phyloP scores from a whole-genome alignment of 2,888 invertebrate species.

The Choreutis nemorana region DNA sequence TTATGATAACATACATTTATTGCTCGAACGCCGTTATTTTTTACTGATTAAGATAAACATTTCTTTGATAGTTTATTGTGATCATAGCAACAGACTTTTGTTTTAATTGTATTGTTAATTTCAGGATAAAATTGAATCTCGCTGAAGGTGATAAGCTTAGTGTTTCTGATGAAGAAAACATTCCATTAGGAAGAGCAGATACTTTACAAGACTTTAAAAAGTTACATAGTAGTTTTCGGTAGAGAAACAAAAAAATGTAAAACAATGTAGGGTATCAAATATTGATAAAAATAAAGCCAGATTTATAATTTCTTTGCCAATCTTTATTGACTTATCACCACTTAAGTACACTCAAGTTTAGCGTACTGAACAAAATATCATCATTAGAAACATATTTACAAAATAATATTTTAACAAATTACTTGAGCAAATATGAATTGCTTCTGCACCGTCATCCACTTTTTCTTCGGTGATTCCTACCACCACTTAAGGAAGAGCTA shows the following conservation, averaged over 20 bases:
- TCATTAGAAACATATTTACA: background rate
- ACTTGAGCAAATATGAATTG: conserved; percentile 8
- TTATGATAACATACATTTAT: no score
- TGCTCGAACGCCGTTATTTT: no score
- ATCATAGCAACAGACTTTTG: no score
- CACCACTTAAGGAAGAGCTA: conserved; percentile 38
- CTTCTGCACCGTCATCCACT: conserved; percentile 19
- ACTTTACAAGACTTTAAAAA: conserved; percentile 26
- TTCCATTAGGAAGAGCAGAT: conserved; percentile 18
- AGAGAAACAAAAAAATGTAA: conserved; percentile 3
- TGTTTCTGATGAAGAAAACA: no score
- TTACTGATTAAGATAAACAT: background rate
- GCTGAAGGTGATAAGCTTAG: no score
- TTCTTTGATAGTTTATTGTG: background rate
- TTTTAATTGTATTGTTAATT: no score
- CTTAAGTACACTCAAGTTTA: conserved; percentile 14
- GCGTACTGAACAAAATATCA: background rate
- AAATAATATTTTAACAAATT: background rate
- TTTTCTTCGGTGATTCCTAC: conserved; percentile 23
- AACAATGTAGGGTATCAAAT: conserved; percentile 1
- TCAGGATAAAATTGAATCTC: no score
- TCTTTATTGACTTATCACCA: conserved; percentile 9
- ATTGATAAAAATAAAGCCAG: conserved; percentile 4
- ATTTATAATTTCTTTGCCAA: conserved; percentile 5
- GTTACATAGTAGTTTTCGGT: conserved; percentile 23